phyloP scores from a whole-genome alignment of 2,113 vertebrate genomes.

The Anhinga rufa region DNA sequence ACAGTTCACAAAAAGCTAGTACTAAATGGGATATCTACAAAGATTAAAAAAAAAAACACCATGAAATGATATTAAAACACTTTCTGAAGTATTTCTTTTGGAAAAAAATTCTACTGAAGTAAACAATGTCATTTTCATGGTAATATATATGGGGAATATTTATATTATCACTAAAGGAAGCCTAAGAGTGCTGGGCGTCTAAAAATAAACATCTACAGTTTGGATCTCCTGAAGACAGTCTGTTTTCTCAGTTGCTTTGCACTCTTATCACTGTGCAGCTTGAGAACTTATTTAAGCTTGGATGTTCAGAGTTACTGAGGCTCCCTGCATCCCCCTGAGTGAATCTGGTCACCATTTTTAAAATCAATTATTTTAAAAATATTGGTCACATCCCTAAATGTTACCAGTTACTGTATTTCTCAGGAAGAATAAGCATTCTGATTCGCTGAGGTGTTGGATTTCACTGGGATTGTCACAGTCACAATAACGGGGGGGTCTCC shows the following conservation, averaged over 20 bases:
- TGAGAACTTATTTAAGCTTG: neutral
- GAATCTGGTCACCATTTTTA: neutral
- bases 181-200: neutral
- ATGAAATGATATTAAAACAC: neutral
- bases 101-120: neutral
- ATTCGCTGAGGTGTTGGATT: neutral
- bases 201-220: neutral
- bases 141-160: neutral
- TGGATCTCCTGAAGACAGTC: neutral
- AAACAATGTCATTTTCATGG: neutral
- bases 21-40: neutral
- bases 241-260: neutral
- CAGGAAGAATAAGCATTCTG: neutral
- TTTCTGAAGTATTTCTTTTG: neutral
- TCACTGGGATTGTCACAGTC: neutral
- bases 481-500: fast-evolving
- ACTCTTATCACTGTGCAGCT: neutral
- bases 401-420: neutral
- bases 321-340: neutral
- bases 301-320: neutral
- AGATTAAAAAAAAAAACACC: neutral
- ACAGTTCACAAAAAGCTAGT: neutral
- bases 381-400: neutral
- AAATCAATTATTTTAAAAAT: neutral
- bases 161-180: neutral